A percentile compares a stretch with the other conserved stretches of the same genome.
Evolutionary conservation across 2,797 vertebrate genomes (phyloP).

Genomic region (Balearica regulorum): DNA sequence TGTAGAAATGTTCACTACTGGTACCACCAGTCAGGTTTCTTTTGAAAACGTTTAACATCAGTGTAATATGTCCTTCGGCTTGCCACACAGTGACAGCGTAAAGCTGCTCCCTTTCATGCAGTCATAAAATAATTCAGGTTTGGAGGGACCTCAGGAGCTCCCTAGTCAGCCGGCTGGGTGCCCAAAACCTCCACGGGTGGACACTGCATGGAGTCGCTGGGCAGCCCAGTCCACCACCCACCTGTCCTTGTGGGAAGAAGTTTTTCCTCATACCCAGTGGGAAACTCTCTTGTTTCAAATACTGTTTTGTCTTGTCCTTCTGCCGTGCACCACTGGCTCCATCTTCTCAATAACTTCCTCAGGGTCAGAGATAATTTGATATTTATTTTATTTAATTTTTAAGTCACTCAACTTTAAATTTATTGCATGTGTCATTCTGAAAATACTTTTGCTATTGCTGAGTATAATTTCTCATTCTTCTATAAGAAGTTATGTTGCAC

Average conservation of each 20-base stretch:
- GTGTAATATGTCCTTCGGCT: background rate
- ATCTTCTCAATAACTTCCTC: background rate
- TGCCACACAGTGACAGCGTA: background rate
- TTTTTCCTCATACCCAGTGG: background rate
- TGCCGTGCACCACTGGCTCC: background rate
- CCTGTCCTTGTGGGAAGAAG: background rate
- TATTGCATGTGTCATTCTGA: background rate
- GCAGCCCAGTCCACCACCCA: background rate
- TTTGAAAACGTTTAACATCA: background rate
- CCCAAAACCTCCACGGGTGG: accelerated
- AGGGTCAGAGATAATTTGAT: background rate
- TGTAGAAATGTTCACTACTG: background rate
- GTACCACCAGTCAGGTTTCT: background rate
- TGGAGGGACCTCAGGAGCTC: background rate
- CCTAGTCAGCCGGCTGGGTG: background rate
- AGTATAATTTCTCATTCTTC: background rate
- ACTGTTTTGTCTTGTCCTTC: background rate
- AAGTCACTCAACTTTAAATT: background rate
- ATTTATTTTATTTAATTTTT: background rate
- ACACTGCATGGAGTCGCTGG: accelerated
- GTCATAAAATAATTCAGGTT: background rate
- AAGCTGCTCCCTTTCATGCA: background rate
- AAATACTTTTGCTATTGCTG: background rate
- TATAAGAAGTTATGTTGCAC: background rate
- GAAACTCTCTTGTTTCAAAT: background rate